Base-by-base conservation (phyloP, 1,140 invertebrate genomes). In the Drosophila eugracilis region DNA sequence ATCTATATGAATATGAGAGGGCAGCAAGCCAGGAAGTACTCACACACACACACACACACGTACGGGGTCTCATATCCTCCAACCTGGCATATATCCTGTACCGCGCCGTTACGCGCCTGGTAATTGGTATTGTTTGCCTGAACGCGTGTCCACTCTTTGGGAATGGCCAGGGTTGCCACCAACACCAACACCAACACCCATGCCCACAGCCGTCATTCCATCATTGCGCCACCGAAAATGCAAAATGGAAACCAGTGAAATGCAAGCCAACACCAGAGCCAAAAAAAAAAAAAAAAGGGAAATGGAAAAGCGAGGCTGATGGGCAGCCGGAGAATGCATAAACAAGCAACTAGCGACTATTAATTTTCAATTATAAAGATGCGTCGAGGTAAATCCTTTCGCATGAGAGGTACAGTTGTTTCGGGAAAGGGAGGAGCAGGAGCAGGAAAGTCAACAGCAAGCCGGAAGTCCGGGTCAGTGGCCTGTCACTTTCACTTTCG, bases 51-150 rank as follows among this genome's bases (percentile, higher is more conserved):
- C 60, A 50, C 49, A 42, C 37, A 75, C 45, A 49, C 48, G 39
- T 15, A 21, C 44, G 53, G 54, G 37, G 53, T 69, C 74, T 59
- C 57, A 74, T 83, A 81, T 78, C 60, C 69, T 81, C 17, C 60
- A 32, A 67, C 65, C 65, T 67, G 65, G 62, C 62, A 34, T 49
- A 75, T 83, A 58, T 63, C 70, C 70, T 63, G 70, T 60, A 42
- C 57, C 41, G 47, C 63, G 41, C 75, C 63, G 79, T 79, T 84
- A 85, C 74, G 67, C 75, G 54, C 62, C 54, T 72, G 80, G 76
- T 85, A 85, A 85, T 85, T 85, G 80, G 80, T 85, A 85, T 85
- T 85, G 80, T 85, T 85, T 85, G 80, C 80, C 76, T 78, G 80
- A 84, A 79, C 80, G 75, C 80, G 79, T 84, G 79, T 62, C 75